Percentiles rank a stretch among this genome's conserved stretches.
phyloP scores from a whole-genome alignment of 2,797 vertebrate species.

The Anniella stebbinsi region DNA sequence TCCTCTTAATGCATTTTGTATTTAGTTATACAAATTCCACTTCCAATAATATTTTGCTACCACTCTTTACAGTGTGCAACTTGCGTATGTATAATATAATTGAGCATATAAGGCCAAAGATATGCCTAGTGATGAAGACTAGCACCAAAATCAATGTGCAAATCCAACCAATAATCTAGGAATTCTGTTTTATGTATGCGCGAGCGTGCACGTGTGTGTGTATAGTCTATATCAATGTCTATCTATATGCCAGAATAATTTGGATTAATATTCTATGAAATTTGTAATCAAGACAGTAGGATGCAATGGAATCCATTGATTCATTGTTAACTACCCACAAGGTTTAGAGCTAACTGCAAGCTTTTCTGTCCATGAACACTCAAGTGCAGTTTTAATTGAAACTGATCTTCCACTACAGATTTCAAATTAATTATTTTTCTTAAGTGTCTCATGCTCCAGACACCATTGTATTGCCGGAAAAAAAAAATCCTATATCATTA shows the following conservation, averaged over 20 bases:
- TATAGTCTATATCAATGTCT: too few relatives aligned
- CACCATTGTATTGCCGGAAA: slow-evolving; percentile 80
- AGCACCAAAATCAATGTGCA: background rate
- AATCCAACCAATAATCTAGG: background rate
- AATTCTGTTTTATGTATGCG: too few relatives aligned
- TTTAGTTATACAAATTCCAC: background rate
- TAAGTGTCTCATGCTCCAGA: slow-evolving; percentile 86
- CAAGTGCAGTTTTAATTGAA: slow-evolving; percentile 91
- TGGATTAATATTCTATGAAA: slow-evolving; percentile 57
- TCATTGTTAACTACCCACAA: slow-evolving; percentile 64
- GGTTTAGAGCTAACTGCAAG: slow-evolving; percentile 61
- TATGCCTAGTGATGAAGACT: background rate
- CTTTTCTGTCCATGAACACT: slow-evolving; percentile 67
- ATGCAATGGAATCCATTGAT: slow-evolving; percentile 51
- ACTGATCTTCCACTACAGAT: slow-evolving; percentile 90
- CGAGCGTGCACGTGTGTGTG: too few relatives aligned
- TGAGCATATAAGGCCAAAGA: background rate
- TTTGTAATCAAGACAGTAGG: slow-evolving; percentile 50
- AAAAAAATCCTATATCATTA: slow-evolving; percentile 82
- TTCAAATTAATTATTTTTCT: slow-evolving; percentile 92
- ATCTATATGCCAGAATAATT: slow-evolving; percentile 21
- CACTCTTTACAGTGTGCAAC: background rate
- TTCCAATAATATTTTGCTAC: background rate
- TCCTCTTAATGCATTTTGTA: background rate
- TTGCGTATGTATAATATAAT: background rate